phyloP scores from a whole-genome alignment of 2,888 invertebrate species.

The Lissocephala sabroskyi region DNA sequence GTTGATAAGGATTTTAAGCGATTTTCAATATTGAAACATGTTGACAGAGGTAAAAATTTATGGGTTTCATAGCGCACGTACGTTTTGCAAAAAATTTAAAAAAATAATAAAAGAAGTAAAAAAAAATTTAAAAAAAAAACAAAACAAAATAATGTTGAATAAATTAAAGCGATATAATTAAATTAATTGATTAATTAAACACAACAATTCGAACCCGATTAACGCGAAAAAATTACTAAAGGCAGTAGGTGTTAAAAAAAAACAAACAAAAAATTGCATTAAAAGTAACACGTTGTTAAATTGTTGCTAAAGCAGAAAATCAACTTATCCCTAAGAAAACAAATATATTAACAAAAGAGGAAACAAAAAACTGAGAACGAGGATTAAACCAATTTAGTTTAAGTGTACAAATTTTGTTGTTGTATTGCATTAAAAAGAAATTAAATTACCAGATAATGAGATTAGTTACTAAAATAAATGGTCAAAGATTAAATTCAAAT shows the following conservation, averaged over 20 bases:
- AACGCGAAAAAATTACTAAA: constrained; percentile 22
- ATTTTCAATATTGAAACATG: constrained; percentile 11
- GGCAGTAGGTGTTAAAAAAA: constrained; percentile 45
- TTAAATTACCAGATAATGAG: constrained; percentile 54
- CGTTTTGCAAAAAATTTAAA: constrained; percentile 64
- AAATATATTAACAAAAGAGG: constrained; percentile 24
- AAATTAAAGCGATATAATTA: constrained; percentile 29
- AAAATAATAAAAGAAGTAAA: constrained; percentile 18
- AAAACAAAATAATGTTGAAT: constrained; percentile 53
- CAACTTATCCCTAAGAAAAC: constrained; percentile 51
- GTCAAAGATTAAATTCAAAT: constrained; percentile 15
- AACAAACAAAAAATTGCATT: constrained; percentile 28
- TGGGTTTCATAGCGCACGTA: constrained; percentile 74
- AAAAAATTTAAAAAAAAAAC: constrained; percentile 28
- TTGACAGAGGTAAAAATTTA: constrained; percentile 54
- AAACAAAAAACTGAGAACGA: constrained; percentile 21
- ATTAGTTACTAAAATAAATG: constrained; percentile 36
- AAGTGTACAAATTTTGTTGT: constrained; percentile 66
- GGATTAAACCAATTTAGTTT: constrained; percentile 41
- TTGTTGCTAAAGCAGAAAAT: constrained; percentile 52
- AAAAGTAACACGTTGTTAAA: constrained; percentile 59
- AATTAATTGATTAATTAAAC: constrained; percentile 13
- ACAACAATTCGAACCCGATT: background rate
- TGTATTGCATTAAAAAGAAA: constrained; percentile 54
- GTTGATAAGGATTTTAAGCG: too few relatives aligned